Conservation (phyloP, 2,113 vertebrate species). For the Todiramphus chloris region DNA sequence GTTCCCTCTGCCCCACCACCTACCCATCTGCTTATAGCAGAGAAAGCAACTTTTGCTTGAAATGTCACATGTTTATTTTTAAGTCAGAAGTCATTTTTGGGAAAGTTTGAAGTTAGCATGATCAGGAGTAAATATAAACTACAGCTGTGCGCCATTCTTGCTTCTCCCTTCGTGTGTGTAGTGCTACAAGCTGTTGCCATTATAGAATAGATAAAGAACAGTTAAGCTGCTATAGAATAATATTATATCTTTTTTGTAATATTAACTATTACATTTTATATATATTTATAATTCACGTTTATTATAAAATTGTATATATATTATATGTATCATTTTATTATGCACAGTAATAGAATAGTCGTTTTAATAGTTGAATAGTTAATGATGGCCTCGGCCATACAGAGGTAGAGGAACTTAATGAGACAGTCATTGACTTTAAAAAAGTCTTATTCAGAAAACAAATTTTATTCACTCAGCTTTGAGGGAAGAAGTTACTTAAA, state of each 20-base stretch:
- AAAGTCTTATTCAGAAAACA: not conserved
- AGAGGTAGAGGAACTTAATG: not conserved
- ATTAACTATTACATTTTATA: not conserved
- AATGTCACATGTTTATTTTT: not conserved
- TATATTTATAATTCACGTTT: not conserved
- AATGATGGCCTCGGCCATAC: not conserved
- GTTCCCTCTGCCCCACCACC: not conserved
- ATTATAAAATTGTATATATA: not conserved
- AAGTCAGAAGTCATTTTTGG: not conserved
- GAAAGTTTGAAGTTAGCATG: slow-evolving; percentile 12
- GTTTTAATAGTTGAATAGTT: not conserved
- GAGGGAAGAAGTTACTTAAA: not conserved
- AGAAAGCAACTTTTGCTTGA: not conserved
- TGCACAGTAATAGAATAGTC: not conserved
- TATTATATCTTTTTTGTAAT: too few relatives aligned
- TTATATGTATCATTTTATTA: not conserved
- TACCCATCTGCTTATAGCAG: not conserved
- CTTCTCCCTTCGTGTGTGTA: not conserved
- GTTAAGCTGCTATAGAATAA: not conserved
- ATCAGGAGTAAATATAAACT: not conserved
- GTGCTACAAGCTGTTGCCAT: not conserved
- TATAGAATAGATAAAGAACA: not conserved
- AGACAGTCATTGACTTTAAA: not conserved
- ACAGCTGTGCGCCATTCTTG: not conserved
- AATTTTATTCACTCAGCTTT: not conserved